Base-by-base conservation (phyloP, 2,113 vertebrate species). In the Odobenus rosmarus region DNA sequence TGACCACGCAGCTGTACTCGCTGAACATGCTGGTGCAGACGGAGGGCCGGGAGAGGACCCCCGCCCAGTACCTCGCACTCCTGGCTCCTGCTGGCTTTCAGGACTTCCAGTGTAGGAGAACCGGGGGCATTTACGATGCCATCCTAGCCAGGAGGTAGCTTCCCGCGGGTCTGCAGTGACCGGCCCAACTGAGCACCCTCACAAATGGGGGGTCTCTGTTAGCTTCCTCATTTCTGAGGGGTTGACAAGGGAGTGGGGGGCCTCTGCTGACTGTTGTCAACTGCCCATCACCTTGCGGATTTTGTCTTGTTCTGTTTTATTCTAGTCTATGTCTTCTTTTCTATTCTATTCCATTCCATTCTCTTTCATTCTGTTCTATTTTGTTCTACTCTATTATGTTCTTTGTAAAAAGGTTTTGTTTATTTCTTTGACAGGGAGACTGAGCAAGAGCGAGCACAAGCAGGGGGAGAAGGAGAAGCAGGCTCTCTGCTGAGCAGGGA, bases 21-120 rank as follows among this genome's bases (percentile, higher is more conserved):
- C 98, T 99, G 31, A 99, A 99, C 96, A 99, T 99, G 99, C 98
- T 99, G 92, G 98, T 99, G 6, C 99, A 99, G 99, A 99, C 99
- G 0, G 99, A 99, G 98, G 99, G 99, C 16, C 99, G 97, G 24
- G 99, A 99, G 98, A 62, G 99, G 79, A 99, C 98, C 15, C 96
- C 97, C 39, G 88, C 97, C 10, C 98, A 99, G 96, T 99, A 99
- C 97, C 88, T 42, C 3, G 90, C 85, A 5, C 99, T 99, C n/a
- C 98, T 99, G 4, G 33, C 95, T 3, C 87, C 98, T 3, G 99
- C 99, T 0, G 99, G 99, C 67, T 99, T 99, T 97, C 87, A 80
- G 42, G 67, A 92, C 28, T 55, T 98, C 88, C 97, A 96, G 81
- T 97, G 99, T 36, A 98, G 96, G 94, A 98, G 87, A 82, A 99